A percentile compares a stretch with the other conserved stretches of the same genome.
These are phyloP conservation scores for Hypotaenidia okinawae DNA, from an alignment of 2,797 vertebrate species.

Conservation along the genomic window DNA sequence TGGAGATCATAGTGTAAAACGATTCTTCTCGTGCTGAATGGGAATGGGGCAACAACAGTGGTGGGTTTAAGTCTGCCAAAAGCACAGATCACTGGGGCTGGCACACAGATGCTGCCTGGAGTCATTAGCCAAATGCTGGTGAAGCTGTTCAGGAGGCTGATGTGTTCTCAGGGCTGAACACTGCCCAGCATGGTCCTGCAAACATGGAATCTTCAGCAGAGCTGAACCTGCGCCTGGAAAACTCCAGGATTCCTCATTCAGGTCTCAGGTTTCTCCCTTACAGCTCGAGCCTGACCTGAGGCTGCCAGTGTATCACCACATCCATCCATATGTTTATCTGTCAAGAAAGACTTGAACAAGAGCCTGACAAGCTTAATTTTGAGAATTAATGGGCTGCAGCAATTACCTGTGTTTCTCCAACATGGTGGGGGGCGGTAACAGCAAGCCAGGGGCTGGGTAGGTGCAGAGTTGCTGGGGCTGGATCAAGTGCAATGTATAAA, in stretches of 20 bases:
- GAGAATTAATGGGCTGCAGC: background rate
- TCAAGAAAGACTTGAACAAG: background rate
- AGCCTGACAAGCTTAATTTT: background rate
- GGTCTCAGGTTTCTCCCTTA: background rate
- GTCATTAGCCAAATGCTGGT: background rate
- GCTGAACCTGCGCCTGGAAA: background rate
- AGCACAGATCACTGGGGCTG: background rate
- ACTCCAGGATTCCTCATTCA: background rate
- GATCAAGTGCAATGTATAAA: background rate
- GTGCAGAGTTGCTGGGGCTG: background rate
- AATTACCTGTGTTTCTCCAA: background rate
- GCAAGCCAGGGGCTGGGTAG: background rate
- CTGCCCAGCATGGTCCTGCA: background rate
- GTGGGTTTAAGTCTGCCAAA: background rate
- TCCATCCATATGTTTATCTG: background rate
- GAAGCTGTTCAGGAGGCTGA: background rate
- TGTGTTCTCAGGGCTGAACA: fast-evolving
- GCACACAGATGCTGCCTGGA: background rate
- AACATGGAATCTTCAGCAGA: background rate
- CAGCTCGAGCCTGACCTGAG: background rate
- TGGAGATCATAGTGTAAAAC: background rate
- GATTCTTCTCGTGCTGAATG: fast-evolving
- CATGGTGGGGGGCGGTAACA: background rate
- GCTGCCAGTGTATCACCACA: background rate
- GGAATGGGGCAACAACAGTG: background rate